These are phyloP conservation scores for Eustalomyia histrio DNA, from an alignment of 2,888 invertebrate genomes.

Conservation along the genomic window DNA sequence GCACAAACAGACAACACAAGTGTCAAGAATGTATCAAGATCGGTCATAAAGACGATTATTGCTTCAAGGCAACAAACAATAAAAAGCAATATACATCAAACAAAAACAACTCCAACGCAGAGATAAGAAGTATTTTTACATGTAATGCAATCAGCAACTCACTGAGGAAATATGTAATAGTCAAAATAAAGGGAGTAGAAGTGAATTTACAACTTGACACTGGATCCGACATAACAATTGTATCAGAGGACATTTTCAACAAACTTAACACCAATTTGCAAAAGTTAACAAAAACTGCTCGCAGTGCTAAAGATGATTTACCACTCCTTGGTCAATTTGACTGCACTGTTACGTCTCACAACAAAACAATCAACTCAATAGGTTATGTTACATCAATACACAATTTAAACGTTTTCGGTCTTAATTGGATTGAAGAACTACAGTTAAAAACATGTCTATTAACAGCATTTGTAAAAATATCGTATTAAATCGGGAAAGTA, in stretches of 20 bases:
- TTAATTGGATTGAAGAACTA: conserved; percentile 52
- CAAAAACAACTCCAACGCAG: conserved; percentile 15
- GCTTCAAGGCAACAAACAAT: conserved; percentile 30
- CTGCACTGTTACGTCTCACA: conserved; percentile 29
- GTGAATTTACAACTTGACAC: conserved; percentile 50
- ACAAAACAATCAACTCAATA: conserved; percentile 14
- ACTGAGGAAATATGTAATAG: conserved; percentile 50
- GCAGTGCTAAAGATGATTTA: conserved; percentile 49
- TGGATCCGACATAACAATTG: conserved; percentile 55
- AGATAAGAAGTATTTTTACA: conserved; percentile 10
- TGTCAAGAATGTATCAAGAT: conserved; percentile 48
- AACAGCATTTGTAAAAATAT: conserved; percentile 54
- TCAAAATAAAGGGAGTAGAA: conserved; percentile 54
- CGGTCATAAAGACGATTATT: conserved; percentile 57
- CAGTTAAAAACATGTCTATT: conserved; percentile 48
- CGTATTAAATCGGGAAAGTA: conserved; percentile 32
- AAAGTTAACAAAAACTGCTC: conserved; percentile 29
- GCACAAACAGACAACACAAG: conserved; percentile 51
- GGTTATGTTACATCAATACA: conserved; percentile 50
- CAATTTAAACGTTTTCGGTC: conserved; percentile 25
- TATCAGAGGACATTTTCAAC: conserved; percentile 44
- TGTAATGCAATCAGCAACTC: neutral
- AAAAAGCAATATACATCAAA: conserved; percentile 40
- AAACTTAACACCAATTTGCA: conserved; percentile 16
- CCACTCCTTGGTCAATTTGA: conserved; percentile 47